Evolutionary conservation across 1,140 invertebrate species (phyloP), one percentile per base, ranked within the genome.

Genomic region (Drosophila arizonae): DNA sequence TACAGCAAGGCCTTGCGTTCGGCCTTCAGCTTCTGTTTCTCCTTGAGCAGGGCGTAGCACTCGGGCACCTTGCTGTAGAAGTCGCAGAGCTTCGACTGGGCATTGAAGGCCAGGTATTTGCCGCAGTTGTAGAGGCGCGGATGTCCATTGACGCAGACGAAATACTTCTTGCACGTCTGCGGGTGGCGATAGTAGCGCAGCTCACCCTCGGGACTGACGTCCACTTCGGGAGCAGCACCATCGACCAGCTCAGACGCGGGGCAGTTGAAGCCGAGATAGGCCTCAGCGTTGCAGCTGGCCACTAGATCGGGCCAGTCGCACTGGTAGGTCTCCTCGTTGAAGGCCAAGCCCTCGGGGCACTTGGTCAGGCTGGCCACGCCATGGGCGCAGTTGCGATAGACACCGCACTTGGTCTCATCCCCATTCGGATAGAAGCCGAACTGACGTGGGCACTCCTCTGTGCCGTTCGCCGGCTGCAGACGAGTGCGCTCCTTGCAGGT

Each of bases 261-360:
- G 78, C 95, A 96, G 1, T 90, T 93, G 90, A 96, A 96, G 17
- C 94, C 94, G 9, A 96, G 90, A 79, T 92, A 96, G 11, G 94
- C 94, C 94, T 96, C 95, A 52, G 95, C 95, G 86, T 97, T 95
- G 80, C 96, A 97, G 56, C 95, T 94, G 1, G 93, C 82, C 3
- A 96, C 96, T 76, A 96, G 93, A 92, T 97, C 96, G 1, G 96
- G 96, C 97, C 97, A 98, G 72, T 97, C 96, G 88, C 97, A 97
- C 39, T 95, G 94, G 77, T 96, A 96, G 3, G 92, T 94, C 51
- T 95, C 94, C 6, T 94, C 92, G 86, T 96, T 96, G 91, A 96
- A 98, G 6, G 97, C 96, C 13, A 98, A 92, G 17, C 97, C 97
- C 90, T 97, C 96, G 0, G 96, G 96, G 86, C 96, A 97, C 13